phyloP scores from a whole-genome alignment of 2,888 invertebrate genomes.

The Melipona bicolor region DNA sequence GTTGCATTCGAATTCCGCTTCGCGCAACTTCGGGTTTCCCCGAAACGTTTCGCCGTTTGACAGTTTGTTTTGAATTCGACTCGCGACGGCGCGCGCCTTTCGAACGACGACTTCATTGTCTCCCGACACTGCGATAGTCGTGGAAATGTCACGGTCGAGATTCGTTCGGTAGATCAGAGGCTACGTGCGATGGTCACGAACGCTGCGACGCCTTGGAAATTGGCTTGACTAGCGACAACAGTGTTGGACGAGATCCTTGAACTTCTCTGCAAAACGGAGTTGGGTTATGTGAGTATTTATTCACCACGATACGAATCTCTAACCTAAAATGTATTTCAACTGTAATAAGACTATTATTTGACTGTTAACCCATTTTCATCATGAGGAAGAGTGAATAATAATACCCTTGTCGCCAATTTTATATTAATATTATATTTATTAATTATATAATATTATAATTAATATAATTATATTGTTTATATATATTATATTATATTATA shows the following conservation, averaged over 20 bases:
- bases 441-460: too few species aligned
- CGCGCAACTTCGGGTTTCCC: not conserved
- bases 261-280: not conserved
- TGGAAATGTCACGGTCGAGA: conserved; percentile 12
- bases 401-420: too few species aligned
- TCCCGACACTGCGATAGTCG: not conserved
- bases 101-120: not conserved
- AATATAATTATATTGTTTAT: too few species aligned
- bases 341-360: too few species aligned
- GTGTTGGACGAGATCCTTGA: not conserved
- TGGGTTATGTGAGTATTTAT: too few species aligned
- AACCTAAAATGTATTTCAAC: too few species aligned
- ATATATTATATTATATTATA: too few species aligned
- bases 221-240: not conserved
- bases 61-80: conserved; percentile 13
- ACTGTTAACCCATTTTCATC: too few species aligned
- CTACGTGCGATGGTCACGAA: not conserved
- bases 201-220: not conserved
- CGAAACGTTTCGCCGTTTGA: not conserved
- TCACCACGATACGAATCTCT: not conserved
- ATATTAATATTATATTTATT: too few species aligned
- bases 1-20: not conserved
- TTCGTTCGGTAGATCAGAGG: not conserved
- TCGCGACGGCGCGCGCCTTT: not conserved
- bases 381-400: too few species aligned